Percentiles rank a stretch among this genome's conserved stretches.
Conservation (phyloP, 1,140 invertebrate genomes). For the Drosophila littoralis region DNA sequence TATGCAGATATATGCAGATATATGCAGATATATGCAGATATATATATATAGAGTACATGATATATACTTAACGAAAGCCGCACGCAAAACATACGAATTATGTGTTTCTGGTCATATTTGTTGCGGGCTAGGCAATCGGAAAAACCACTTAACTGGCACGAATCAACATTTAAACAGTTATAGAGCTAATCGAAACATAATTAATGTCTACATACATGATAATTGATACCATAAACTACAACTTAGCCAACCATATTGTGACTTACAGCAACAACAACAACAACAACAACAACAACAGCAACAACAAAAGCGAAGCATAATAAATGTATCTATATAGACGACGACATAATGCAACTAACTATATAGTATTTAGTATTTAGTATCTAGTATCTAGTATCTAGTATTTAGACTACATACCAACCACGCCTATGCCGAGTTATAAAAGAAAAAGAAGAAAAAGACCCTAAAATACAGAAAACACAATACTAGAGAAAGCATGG, state of each 20-base stretch:
- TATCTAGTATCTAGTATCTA: conserved; percentile 35
- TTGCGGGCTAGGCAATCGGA: conserved; percentile 24
- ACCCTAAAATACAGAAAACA: too few relatives aligned
- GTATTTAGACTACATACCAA: conserved; percentile 40
- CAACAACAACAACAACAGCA: conserved; percentile 38
- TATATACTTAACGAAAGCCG: conserved; percentile 26
- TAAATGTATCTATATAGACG: conserved; percentile 30
- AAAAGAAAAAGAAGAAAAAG: conserved; percentile 12
- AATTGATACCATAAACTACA: conserved; percentile 53
- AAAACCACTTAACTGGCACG: conserved; percentile 37
- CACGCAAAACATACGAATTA: conserved; percentile 35
- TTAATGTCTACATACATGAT: conserved; percentile 26
- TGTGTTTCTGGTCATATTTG: not conserved
- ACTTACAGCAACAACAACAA: conserved; percentile 63
- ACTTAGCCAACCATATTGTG: conserved; percentile 81
- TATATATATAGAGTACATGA: conserved; percentile 17
- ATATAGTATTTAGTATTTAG: conserved; percentile 21
- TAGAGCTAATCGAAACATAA: conserved; percentile 22
- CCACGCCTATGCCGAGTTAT: conserved; percentile 60
- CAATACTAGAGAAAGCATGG: conserved; percentile 28
- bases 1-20: too few relatives aligned
- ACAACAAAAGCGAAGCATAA: conserved; percentile 47
- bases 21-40: too few relatives aligned
- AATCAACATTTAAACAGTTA: conserved; percentile 33
- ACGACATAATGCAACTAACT: conserved; percentile 52